Base-by-base conservation (phyloP, 2,113 vertebrate genomes). In the Semicossyphus pulcher region DNA sequence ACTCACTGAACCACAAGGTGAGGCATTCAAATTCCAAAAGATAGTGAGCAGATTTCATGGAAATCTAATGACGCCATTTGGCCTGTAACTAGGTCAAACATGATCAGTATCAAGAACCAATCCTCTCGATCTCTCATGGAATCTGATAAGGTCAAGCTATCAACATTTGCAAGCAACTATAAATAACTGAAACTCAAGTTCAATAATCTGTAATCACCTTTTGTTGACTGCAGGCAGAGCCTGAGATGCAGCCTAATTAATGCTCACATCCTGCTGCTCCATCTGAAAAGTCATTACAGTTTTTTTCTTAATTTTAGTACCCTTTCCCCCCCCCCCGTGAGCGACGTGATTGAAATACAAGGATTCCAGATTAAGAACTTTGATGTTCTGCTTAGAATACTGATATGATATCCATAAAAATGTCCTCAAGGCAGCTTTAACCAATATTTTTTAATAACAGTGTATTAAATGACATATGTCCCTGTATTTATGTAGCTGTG, bases 181-280 rank as follows among this genome's bases (percentile, higher is more conserved):
- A 56, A 70, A 70, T 65, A 51, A 28, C 23, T 10, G 4, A 11
- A n/a, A 71, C 10, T 14, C 23, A 21, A 1, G 21, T 3, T 4
- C 11, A 20, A 58, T 57, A 26, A 48, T 51, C 54, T 63, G 7
- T 29, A 51, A 58, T 69, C 28, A 62, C 41, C n/a, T 62, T 56
- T 28, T 68, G 49, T 79, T 53, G 42, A 75, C 70, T 41, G 20
- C 31, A 64, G 45, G 45, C 37, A 52, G 59, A 63, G 20, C 28
- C 3, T 37, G 44, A 16, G 28, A 14, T 28, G 29, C 37, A 45
- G 42, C 6, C 23, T 73, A 62, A 72, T 80, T 73, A 60, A 60
- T 51, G 45, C 36, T 72, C 31, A 34, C 31, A 69, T 63, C 67
- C 41, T 68, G 58, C 25, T 25, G 58, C 59, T 36, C 16, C 16